These are phyloP conservation scores for Brienomyrus brachyistius DNA, from an alignment of 2,113 vertebrate genomes.

Conservation along the genomic window DNA sequence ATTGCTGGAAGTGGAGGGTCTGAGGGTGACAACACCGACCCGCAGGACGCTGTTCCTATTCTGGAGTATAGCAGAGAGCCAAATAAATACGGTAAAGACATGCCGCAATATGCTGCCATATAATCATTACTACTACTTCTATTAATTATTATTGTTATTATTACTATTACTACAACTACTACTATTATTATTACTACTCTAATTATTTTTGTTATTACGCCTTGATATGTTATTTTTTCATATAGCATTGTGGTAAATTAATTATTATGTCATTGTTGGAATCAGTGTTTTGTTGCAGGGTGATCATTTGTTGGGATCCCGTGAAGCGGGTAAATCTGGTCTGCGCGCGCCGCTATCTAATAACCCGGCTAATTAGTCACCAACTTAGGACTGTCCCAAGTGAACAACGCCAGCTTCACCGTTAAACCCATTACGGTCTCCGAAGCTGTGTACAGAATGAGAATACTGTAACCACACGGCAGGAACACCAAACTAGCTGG, in stretches of 20 bases:
- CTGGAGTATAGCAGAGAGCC: conserved; percentile 65
- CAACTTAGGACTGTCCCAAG: background rate
- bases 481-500: background rate
- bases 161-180: background rate
- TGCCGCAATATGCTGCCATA: background rate
- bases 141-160: background rate
- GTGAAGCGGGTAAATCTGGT: background rate
- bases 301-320: background rate
- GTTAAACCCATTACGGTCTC: background rate
- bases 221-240: background rate
- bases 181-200: background rate
- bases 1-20: conserved; percentile 34
- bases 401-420: background rate
- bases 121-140: background rate
- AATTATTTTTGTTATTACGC: background rate
- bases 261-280: background rate
- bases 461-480: background rate
- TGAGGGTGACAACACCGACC: conserved; percentile 32
- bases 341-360: background rate
- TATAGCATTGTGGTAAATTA: background rate
- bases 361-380: background rate
- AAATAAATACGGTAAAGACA: conserved; percentile 61
- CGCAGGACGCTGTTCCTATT: conserved; percentile 48
- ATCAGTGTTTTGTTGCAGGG: background rate
- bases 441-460: background rate